These are phyloP conservation scores for Epinephelus fuscoguttatus DNA, from an alignment of 2,113 vertebrate genomes.

Conservation along the genomic window DNA sequence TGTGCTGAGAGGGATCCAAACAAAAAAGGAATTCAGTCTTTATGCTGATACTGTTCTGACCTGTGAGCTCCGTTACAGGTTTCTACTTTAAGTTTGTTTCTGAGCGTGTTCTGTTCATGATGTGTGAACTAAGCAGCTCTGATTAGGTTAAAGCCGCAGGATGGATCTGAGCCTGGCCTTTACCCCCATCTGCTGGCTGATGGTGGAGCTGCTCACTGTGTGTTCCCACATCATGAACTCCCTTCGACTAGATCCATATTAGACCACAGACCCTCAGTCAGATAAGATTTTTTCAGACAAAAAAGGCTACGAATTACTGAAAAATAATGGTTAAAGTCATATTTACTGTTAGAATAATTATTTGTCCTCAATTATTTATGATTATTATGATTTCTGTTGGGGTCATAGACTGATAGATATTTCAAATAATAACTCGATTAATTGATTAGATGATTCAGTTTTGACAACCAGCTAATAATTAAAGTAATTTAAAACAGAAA, in stretches of 20 bases:
- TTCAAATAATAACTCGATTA: background rate
- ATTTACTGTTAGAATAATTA: background rate
- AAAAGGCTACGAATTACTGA: background rate
- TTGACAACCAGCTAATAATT: background rate
- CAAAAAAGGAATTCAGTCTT: background rate
- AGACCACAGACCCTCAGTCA: constrained; percentile 24
- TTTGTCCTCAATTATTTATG: background rate
- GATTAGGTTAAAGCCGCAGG: constrained; percentile 13
- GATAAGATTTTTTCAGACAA: too few species aligned
- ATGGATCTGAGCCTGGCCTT: constrained; percentile 22
- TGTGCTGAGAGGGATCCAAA: background rate
- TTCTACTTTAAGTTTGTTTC: constrained; percentile 6
- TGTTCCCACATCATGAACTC: background rate
- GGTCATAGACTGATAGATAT: background rate
- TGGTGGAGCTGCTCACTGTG: constrained; percentile 11
- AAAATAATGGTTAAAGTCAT: background rate
- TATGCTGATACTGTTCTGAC: background rate
- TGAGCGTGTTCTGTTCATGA: background rate
- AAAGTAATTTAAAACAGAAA: too few species aligned
- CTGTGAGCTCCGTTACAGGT: background rate
- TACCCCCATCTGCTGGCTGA: constrained; percentile 65
- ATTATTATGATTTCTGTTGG: too few species aligned
- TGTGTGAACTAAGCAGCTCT: background rate
- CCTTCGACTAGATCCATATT: background rate
- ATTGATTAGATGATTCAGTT: background rate